Conservation (phyloP, 2,113 vertebrate genomes). For the Galbula dea region DNA sequence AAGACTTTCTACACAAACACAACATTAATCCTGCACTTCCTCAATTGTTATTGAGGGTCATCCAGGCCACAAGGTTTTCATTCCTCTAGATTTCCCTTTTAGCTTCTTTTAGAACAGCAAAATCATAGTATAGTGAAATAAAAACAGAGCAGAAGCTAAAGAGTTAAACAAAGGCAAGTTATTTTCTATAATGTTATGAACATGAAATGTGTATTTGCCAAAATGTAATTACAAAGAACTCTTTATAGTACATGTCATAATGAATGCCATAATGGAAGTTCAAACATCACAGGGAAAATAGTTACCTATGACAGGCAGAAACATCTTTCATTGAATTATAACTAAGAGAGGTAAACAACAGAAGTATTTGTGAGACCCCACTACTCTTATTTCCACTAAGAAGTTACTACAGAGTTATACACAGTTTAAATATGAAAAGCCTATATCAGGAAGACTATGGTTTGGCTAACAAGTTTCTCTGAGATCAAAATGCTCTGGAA, state of each 20-base stretch:
- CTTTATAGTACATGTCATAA: neutral
- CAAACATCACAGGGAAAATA: neutral
- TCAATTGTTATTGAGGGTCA: neutral
- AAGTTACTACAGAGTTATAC: neutral
- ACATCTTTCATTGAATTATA: neutral
- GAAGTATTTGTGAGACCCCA: neutral
- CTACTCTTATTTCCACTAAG: neutral
- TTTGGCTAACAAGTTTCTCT: neutral
- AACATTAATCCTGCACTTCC: neutral
- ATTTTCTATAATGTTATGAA: neutral
- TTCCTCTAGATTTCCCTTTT: neutral
- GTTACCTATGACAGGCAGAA: neutral
- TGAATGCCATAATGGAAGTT: neutral
- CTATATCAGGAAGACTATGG: neutral
- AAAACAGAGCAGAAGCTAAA: neutral
- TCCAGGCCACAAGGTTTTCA: neutral
- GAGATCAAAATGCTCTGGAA: neutral
- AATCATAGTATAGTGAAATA: neutral
- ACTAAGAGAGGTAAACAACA: neutral
- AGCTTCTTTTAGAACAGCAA: neutral
- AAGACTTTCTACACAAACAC: neutral
- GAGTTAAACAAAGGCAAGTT: neutral
- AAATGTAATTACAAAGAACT: constrained; percentile 3
- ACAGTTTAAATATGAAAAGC: neutral
- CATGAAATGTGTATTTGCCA: neutral